Evolutionary conservation across 2,113 vertebrate species (phyloP).

Genomic region (Macquaria ambigua): DNA sequence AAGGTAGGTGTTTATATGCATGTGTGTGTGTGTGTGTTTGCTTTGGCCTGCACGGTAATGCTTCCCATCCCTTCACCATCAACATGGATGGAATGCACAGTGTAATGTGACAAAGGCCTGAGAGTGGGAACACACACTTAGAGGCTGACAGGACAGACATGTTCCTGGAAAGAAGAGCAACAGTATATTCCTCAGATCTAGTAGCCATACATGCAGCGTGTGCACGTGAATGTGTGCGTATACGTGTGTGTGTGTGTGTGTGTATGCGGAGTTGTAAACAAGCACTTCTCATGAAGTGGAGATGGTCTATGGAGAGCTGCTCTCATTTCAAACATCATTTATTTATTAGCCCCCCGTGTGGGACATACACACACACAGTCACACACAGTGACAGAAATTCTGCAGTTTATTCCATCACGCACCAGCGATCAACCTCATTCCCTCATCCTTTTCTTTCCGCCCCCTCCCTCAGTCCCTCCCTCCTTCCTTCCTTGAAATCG

Average conservation of each 20-base stretch:
- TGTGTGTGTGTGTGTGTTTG: constrained; percentile 64
- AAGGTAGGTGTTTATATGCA: constrained; percentile 73
- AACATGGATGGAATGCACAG: constrained; percentile 59
- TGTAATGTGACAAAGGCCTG: constrained; percentile 39
- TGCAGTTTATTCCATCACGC: constrained; percentile 78
- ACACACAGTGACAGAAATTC: constrained; percentile 73
- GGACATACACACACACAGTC: constrained; percentile 56
- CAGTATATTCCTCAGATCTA: constrained; percentile 24
- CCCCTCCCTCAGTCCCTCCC: constrained; percentile 36
- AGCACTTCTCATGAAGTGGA: constrained; percentile 74
- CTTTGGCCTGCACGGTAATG: constrained; percentile 67
- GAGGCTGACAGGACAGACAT: constrained; percentile 44
- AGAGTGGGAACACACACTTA: constrained; percentile 66
- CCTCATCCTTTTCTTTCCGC: constrained; percentile 54
- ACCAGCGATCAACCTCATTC: constrained; percentile 82
- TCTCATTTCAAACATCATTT: constrained; percentile 86
- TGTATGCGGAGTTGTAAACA: constrained; percentile 73
- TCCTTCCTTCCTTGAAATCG: constrained; percentile 65
- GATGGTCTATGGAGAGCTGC: constrained; percentile 83
- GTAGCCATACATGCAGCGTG: constrained; percentile 14
- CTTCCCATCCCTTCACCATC: constrained; percentile 69
- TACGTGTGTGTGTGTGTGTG: no score
- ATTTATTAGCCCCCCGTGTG: constrained; percentile 81
- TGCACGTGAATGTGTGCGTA: background rate
- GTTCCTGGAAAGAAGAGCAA: constrained; percentile 68